Evolutionary conservation across 2,113 vertebrate genomes (phyloP), one percentile per base, ranked within the genome.

Genomic region (Genyomyrus donnyi): DNA sequence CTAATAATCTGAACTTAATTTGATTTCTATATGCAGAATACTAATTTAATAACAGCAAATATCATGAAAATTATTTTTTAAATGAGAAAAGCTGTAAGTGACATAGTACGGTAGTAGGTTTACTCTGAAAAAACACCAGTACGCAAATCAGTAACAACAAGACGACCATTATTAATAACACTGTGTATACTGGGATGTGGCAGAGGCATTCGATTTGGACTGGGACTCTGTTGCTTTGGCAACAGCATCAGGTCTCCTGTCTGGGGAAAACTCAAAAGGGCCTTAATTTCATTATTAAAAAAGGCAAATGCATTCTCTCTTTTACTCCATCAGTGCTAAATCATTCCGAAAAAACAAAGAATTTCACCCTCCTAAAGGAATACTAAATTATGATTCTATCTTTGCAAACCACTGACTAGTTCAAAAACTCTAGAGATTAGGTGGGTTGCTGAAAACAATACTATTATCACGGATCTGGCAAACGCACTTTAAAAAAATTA

Each of bases 331-430:
- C 74, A 88, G 84, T 42, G 42, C 87, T 89, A 83, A 88, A 91
- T 93, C 89, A 91, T 93, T 91, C 90, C 56, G 27, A 35, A 91
- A 91, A 56, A 91, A 93, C 91, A 92, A 93, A 93, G 90, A 91
- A 88, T 24, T 21, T 80, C 80, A 74, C 89, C 90, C 90, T 85
- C 62, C 91, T 89, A 74, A 53, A 88, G 74, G 91, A 91, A 91
- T 87, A 89, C 87, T 91, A 91, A 90, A 90, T 83, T 52, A 39
- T 24, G 89, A 90, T 91, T 85, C 77, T 21, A 89, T 88, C 88
- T 85, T 42, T 10, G 53, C 19, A 77, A 90, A 89, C 88, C 85
- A 58, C 87, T 45, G 56, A 89, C 48, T 89, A 85, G 89, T 89
- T 74, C n/a, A 15, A 35, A 48, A 83, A 77, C 45, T 62, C 58